Percentiles rank a stretch among this genome's conserved stretches.
Evolutionary conservation across 2,113 vertebrate species (phyloP).

Genomic region (Nothocercus nigrocapillus): DNA sequence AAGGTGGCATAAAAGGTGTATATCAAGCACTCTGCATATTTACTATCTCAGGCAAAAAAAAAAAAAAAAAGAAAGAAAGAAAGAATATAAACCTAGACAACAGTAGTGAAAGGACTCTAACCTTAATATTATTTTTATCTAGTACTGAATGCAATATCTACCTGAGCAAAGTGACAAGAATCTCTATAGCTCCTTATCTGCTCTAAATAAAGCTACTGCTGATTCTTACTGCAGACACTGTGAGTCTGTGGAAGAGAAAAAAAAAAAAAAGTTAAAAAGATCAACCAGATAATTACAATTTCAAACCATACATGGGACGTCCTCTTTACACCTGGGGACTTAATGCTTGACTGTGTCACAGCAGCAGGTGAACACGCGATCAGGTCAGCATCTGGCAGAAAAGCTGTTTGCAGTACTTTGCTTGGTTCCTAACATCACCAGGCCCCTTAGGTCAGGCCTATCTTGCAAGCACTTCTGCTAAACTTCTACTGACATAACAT

Average conservation of each 20-base stretch:
- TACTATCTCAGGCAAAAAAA: not conserved
- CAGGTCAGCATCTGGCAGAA: not conserved
- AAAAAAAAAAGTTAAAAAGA: not conserved
- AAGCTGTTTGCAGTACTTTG: not conserved
- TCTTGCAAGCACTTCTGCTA: rapidly evolving
- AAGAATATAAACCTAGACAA: not conserved
- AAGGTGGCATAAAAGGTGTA: not conserved
- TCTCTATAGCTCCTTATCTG: not conserved
- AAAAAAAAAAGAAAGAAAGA: not conserved
- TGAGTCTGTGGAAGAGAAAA: not conserved
- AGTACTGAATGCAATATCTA: not conserved
- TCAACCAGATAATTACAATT: not conserved
- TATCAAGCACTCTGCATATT: not conserved
- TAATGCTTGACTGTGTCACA: not conserved
- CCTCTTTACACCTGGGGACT: not conserved
- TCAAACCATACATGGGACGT: not conserved
- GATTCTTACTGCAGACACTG: not conserved
- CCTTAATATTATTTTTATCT: not conserved
- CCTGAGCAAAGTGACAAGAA: not conserved
- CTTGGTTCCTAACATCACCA: not conserved
- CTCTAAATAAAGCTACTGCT: not conserved
- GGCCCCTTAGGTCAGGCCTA: not conserved
- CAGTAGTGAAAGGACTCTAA: not conserved
- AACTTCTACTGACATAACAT: not conserved
- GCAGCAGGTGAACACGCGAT: not conserved